Evolutionary conservation across 2,797 vertebrate species (phyloP), one percentile per base, ranked within the genome.

Genomic region (Brachyrhaphis roseni): DNA sequence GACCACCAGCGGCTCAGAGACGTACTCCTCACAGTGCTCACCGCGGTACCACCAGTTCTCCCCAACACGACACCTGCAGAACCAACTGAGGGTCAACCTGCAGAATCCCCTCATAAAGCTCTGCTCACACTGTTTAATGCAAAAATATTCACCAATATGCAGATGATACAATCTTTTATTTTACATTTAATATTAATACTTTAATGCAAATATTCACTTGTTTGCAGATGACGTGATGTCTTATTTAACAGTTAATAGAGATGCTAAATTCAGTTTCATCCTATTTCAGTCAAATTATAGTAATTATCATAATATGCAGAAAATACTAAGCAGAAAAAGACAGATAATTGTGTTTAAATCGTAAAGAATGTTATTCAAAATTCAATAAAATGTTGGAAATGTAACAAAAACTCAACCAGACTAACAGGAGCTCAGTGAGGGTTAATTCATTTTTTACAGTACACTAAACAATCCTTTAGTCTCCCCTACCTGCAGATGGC

Each of bases 1-100:
- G 1, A 99, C 97, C 39, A 99, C 96, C 75, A 98, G 89, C 0
- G 97, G 96, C 89, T 98, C 98, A 0, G 97, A 99, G 8, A 99
- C 97, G 0, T 96, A 98, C 81, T 99, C 98, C 86, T 99, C 97
- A 36, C 98, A 99, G 88, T 96, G 98, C 74, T 98, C 96, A 0
- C 98, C 98, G 2, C 97, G 96, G 82, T 98, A 98, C 97, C 98
- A 98, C 98, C 98, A 99, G 91, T 98, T 98, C 90, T 98, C 97
- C 75, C 97, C 98, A 0, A 98, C 97, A 2, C 96, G 97, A 87
- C 98, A 99, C 84, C 98, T 99, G 84, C 6, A 41, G 49, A 34
- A 16, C 72, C 10, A 57, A 62, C 12, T 16, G 2, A n/a, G 43
- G 68, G 75, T 71, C 8, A 18, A 31, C 20, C 59, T 31, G 8